These are phyloP conservation scores for Bovichtus variegatus DNA, from an alignment of 2,797 vertebrate species.

Conservation along the genomic window DNA sequence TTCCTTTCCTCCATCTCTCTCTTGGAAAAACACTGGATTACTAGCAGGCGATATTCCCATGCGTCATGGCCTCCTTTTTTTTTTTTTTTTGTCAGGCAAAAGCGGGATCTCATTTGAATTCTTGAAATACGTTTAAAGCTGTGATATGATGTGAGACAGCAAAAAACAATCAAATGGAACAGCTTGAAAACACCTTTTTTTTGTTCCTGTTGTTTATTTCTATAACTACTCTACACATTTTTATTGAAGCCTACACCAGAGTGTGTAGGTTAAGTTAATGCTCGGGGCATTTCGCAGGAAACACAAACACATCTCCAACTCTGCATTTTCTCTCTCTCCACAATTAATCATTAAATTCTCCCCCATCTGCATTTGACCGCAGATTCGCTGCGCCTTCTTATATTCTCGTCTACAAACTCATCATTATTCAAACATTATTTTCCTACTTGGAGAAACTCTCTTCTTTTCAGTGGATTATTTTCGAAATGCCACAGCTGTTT, in stretches of 20 bases:
- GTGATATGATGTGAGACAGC: not conserved
- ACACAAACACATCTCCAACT: not conserved
- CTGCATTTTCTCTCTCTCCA: slow-evolving; percentile 25
- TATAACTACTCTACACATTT: not conserved
- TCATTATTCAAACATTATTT: slow-evolving; percentile 55
- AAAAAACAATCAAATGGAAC: not conserved
- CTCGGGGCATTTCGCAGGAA: not conserved
- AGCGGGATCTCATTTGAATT: slow-evolving; percentile 34
- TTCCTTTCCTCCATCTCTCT: not conserved
- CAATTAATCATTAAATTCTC: slow-evolving; percentile 35
- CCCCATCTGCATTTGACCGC: slow-evolving; percentile 42
- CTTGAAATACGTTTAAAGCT: slow-evolving; percentile 35
- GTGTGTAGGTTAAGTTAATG: not conserved
- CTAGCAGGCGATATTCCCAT: slow-evolving; percentile 23
- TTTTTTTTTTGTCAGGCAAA: slow-evolving; percentile 35
- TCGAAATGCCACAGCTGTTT: slow-evolving; percentile 65
- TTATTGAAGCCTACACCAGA: not conserved
- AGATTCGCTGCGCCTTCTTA: slow-evolving; percentile 58
- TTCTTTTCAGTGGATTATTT: slow-evolving; percentile 51
- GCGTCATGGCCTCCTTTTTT: slow-evolving; percentile 32
- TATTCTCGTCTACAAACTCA: slow-evolving; percentile 50
- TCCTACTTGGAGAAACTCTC: slow-evolving; percentile 37
- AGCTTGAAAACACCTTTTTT: not conserved
- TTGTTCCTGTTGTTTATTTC: not conserved
- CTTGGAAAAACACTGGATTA: slow-evolving; percentile 1